Evolutionary conservation across 2,797 vertebrate species (phyloP), one percentile per base, ranked within the genome.

Genomic region (Syngnathus acus): DNA sequence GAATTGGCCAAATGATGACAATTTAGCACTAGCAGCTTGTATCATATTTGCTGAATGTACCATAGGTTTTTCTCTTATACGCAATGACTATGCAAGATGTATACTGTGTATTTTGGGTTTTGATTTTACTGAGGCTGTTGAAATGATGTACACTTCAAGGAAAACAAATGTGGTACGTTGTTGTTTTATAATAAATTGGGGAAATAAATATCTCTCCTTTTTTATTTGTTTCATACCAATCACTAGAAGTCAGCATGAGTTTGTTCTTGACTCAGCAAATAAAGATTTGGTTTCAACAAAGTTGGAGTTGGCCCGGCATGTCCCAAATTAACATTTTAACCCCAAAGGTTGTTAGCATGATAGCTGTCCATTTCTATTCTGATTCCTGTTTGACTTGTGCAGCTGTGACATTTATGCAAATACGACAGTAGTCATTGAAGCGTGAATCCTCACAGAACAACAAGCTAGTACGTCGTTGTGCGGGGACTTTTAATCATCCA

Each of bases 81-180:
- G 86, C 76, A 72, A 83, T 77, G 47, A 86, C 82, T 88, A 90
- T 89, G 75, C 83, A 89, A 91, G 89, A 90, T 89, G 69, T 91
- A 90, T 91, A 86, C 69, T 91, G 90, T 91, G 91, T 92, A 92
- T 92, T 65, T 91, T 91, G 87, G 89, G 84, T 86, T 89, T 91
- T 86, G 78, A 86, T 83, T 91, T 86, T 86, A 86, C 84, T 78
- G 65, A 85, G 48, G 83, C 72, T 87, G 84, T 85, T 86, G 81
- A 82, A 57, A 84, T 84, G 78, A 87, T 90, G 87, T 91, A 88
- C 83, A 87, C 85, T 82, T 88, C 72, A 89, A 81, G 84, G 84
- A 78, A 50, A 86, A 77, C 37, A 85, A 72, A 78, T 82, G 87
- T 90, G 90, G 92, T 93, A 92, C 90, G 81, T 87, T 87, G 71